Base-by-base conservation (phyloP, 2,888 invertebrate genomes). In the Azorinus chamasolen region DNA sequence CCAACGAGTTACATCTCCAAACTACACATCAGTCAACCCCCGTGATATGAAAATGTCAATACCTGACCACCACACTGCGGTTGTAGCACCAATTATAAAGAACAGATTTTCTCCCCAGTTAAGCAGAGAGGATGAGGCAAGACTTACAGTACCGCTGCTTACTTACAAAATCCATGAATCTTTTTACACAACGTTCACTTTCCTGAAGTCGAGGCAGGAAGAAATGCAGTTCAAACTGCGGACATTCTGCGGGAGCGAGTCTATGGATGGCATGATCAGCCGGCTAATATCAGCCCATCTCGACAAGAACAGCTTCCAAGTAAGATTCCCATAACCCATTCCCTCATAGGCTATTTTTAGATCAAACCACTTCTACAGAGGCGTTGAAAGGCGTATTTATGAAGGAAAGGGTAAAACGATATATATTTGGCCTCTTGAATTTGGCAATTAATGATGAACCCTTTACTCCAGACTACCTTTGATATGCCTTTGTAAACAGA, bases 131-230 rank as follows among this genome's bases (percentile, higher is more conserved):
- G 90, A 90, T 46, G 89, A 89, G 43, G 81, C 84, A 5, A 84
- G 87, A 55, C 80, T 88, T 24, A 88, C 89, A 5, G 83, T 89
- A 51, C 88, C 89, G 4, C 83, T 85, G 43, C 83, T 90, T 70
- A 88, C 85, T n/a, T 83, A 84, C 54, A 87, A 86, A 69, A 87
- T 90, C 68, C 85, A 89, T 24, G 89, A 90, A 63, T 88, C 90
- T 25, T 89, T 86, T 83, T 79, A 81, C 62, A 81, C 82, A 32
- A 89, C 88, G n/a, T 90, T 89, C 74, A 86, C 88, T 50, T 88
- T 88, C 63, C 80, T 88, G 65, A 87, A 88, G 51, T 69, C 77
- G 0, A 74, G 86, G 51, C 79, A 87, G 25, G 70, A 79, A 41
- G 89, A 89, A 73, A 89, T 90, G 88, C 78, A 82, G 37, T 79